Conservation (phyloP, 2,113 vertebrate species). For the Camelus bactrianus region DNA sequence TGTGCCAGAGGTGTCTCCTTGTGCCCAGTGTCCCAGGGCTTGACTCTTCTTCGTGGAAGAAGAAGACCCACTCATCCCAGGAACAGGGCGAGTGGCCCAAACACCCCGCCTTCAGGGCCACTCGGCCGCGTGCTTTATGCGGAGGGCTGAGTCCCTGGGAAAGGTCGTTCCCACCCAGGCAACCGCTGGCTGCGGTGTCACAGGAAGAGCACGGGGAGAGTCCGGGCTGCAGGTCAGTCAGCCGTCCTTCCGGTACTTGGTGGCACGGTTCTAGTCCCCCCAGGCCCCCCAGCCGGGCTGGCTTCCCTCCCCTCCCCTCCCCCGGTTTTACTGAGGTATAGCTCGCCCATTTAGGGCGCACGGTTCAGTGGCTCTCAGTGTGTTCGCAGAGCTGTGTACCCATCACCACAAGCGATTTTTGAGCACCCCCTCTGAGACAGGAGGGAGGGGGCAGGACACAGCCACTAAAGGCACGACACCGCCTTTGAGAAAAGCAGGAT, state of each 20-base stretch:
- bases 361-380: fast-evolving
- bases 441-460: no score
- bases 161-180: neutral
- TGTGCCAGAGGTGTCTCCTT: no score
- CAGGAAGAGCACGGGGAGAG: no score
- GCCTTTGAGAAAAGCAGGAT: no score
- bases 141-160: neutral
- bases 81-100: no score
- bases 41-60: fast-evolving
- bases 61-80: neutral
- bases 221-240: neutral
- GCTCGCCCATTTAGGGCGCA: fast-evolving
- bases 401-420: fast-evolving
- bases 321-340: neutral
- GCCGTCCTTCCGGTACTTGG: neutral
- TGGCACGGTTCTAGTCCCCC: neutral
- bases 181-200: neutral
- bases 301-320: neutral
- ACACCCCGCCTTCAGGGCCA: neutral
- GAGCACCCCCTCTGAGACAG: neutral
- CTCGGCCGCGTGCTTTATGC: neutral
- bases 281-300: neutral
- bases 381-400: fast-evolving
- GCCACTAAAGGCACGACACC: no score
- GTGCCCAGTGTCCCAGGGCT: neutral